Percentiles rank a stretch among this genome's conserved stretches.
Evolutionary conservation across 2,888 invertebrate genomes (phyloP).

Genomic region (Megalurothrips usitatus): DNA sequence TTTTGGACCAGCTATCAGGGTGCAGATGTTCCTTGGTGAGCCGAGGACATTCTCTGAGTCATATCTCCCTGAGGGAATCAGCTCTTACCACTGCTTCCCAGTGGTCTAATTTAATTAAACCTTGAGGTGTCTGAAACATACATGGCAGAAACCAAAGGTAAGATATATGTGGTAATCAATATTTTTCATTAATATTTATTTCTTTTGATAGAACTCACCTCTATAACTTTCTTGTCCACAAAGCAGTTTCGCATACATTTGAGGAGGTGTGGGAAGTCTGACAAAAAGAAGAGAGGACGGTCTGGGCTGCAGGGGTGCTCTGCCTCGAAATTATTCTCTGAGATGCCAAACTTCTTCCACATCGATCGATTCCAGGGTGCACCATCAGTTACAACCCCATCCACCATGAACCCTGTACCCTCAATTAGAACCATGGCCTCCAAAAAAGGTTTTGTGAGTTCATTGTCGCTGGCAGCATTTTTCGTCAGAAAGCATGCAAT

Average conservation of each 20-base stretch:
- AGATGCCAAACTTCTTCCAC: no score
- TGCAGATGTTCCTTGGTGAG: not conserved
- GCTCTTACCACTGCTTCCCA: not conserved
- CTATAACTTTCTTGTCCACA: no score
- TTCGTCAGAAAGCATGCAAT: slow-evolving; percentile 31
- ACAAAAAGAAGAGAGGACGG: no score
- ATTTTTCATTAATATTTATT: not conserved
- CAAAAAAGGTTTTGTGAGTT: slow-evolving; percentile 10
- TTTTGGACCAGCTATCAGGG: not conserved
- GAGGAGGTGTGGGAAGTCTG: not conserved
- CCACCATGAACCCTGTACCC: no score
- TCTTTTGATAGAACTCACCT: not conserved
- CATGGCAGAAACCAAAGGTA: no score
- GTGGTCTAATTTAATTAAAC: not conserved
- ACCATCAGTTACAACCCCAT: no score
- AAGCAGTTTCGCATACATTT: not conserved
- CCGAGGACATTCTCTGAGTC: not conserved
- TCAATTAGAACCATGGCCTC: no score
- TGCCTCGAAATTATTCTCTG: no score
- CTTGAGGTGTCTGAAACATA: not conserved
- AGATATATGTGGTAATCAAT: no score
- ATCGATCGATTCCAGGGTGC: no score
- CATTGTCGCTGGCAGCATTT: not conserved
- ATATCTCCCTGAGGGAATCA: not conserved
- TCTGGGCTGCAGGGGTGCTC: no score